Evolutionary conservation across 2,888 invertebrate genomes (phyloP).

Genomic region (Sylvicola cinctus): DNA sequence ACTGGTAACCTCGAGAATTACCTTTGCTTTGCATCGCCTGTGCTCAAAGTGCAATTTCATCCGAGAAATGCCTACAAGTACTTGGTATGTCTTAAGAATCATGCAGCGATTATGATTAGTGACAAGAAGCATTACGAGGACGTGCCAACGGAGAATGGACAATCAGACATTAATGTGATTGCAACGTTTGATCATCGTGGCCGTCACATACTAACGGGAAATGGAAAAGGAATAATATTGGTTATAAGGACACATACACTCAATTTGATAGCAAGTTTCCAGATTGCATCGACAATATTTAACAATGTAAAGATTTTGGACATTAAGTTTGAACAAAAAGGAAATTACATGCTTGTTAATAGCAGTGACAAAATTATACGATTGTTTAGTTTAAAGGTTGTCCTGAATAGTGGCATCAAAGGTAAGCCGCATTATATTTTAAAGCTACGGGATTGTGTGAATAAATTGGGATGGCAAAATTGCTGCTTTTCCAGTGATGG

Average conservation of each 20-base stretch:
- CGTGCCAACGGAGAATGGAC: slow-evolving; percentile 38
- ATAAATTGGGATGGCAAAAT: no score
- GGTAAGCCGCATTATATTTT: no score
- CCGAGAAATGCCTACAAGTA: slow-evolving; percentile 73
- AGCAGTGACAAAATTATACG: no score
- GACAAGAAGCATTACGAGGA: no score
- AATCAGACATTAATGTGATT: slow-evolving; percentile 45
- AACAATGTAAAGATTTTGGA: no score
- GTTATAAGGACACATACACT: slow-evolving; percentile 48
- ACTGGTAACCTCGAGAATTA: slow-evolving; percentile 74
- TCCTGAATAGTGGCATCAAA: no score
- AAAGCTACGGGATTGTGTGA: no score
- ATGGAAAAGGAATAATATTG: slow-evolving; percentile 72
- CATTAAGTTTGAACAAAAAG: no score
- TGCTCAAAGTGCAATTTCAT: slow-evolving; percentile 70
- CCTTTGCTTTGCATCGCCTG: slow-evolving; percentile 51
- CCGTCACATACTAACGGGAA: slow-evolving; percentile 76
- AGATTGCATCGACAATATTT: no score
- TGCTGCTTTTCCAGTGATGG: slow-evolving; percentile 94
- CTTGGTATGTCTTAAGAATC: slow-evolving; percentile 85
- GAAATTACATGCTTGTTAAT: no score
- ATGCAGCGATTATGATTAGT: slow-evolving; percentile 69
- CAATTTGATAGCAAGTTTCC: slow-evolving; percentile 66
- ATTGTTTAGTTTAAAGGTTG: no score
- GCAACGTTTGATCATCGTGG: slow-evolving; percentile 84